Conservation (phyloP, 2,113 vertebrate genomes). For the Ginglymostoma cirratum region DNA sequence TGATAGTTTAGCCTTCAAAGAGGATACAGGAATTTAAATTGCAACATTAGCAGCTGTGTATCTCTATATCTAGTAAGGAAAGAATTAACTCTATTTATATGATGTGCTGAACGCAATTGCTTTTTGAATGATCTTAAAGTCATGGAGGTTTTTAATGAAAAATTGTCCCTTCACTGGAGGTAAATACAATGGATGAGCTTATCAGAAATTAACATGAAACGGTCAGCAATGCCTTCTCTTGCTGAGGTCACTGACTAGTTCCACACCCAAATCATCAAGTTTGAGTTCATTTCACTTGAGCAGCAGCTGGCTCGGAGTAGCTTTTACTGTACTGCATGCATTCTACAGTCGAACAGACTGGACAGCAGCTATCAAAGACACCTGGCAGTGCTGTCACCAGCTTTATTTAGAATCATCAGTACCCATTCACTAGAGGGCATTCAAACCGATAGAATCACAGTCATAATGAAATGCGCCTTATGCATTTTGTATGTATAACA, state of each 20-base stretch:
- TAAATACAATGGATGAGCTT: not conserved
- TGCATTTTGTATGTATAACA: not conserved
- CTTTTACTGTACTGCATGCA: not conserved
- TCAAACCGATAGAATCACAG: not conserved
- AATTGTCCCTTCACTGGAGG: not conserved
- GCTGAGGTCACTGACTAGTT: not conserved
- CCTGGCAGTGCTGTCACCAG: not conserved
- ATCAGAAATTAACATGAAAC: not conserved
- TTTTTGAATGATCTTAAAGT: not conserved
- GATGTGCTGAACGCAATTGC: not conserved
- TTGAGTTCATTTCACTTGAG: not conserved
- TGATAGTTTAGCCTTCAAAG: not conserved
- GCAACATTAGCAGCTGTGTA: not conserved
- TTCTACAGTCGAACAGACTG: not conserved
- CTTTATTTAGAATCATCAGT: not conserved
- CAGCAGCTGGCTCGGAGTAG: not conserved
- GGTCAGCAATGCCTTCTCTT: not conserved
- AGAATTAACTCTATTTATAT: not conserved
- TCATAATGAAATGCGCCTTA: no score
- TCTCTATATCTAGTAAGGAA: not conserved
- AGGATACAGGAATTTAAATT: not conserved
- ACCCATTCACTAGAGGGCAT: not conserved
- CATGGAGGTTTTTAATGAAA: not conserved
- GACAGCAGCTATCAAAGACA: not conserved
- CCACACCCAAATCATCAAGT: not conserved